These are phyloP conservation scores for Sitophilus oryzae DNA, from an alignment of 1,140 invertebrate genomes.

Conservation along the genomic window DNA sequence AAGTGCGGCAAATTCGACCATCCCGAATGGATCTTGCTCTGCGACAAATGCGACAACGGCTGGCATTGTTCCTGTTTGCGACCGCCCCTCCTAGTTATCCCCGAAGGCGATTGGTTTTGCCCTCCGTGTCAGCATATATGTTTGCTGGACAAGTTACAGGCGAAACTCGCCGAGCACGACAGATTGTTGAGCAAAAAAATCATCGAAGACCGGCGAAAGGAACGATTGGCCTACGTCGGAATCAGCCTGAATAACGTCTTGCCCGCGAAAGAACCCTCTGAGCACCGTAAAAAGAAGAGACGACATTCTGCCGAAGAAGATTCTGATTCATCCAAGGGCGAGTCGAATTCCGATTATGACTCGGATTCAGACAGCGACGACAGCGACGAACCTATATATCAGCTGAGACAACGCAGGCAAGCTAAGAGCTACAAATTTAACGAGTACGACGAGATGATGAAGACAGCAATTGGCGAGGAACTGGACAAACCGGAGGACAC, in stretches of 20 bases:
- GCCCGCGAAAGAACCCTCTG: constrained; percentile 43
- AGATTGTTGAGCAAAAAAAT: constrained; percentile 59
- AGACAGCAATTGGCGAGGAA: constrained; percentile 74
- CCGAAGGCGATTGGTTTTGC: constrained; percentile 96
- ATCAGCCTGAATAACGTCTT: constrained; percentile 73
- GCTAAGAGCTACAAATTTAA: constrained; percentile 80
- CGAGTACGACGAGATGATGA: constrained; percentile 91
- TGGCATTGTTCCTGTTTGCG: constrained; percentile 92
- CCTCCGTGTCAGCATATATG: constrained; percentile 86
- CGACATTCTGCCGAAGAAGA: constrained; percentile 35
- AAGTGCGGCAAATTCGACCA: constrained; percentile 85
- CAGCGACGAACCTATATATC: constrained; percentile 72
- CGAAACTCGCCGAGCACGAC: constrained; percentile 57
- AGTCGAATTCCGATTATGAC: constrained; percentile 32
- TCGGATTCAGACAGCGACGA: too few relatives aligned
- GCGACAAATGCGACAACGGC: constrained; percentile 89
- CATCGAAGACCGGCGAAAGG: constrained; percentile 59
- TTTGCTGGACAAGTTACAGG: constrained; percentile 64
- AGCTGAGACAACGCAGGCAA: constrained; percentile 65
- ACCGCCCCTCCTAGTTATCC: constrained; percentile 85
- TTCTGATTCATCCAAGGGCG: constrained; percentile 37
- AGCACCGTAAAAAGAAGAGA: constrained; percentile 36
- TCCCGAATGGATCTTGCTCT: constrained; percentile 93
- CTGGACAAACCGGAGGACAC: constrained; percentile 17
- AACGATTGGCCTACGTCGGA: constrained; percentile 68